Percentiles rank a stretch among this genome's conserved stretches.
phyloP scores from a whole-genome alignment of 2,113 vertebrate genomes.

The Ptilorrhoa leucosticta region DNA sequence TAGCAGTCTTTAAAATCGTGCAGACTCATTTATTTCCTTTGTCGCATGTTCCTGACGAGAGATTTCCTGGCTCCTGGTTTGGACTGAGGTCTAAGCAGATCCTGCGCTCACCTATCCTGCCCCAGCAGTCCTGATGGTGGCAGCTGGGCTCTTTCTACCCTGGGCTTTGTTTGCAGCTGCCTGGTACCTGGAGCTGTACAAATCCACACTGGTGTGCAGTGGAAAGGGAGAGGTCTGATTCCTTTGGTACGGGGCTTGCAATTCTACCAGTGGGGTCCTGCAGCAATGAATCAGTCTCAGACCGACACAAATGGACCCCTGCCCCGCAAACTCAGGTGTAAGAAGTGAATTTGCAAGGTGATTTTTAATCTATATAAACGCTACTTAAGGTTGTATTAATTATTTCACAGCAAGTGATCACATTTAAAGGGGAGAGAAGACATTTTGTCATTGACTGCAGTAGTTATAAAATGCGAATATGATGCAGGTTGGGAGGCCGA shows the following conservation, averaged over 20 bases:
- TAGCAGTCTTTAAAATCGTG: not conserved
- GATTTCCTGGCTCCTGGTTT: not conserved
- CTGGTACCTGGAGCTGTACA: not conserved
- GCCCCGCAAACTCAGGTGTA: not conserved
- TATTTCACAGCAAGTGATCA: not conserved
- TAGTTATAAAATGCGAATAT: not conserved
- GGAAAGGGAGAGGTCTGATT: not conserved
- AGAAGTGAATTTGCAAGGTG: not conserved
- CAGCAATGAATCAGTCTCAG: not conserved
- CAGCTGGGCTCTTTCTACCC: not conserved
- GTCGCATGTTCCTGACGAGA: accelerated
- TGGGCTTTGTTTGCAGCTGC: not conserved
- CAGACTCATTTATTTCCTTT: not conserved
- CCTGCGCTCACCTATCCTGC: not conserved
- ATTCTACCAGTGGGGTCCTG: not conserved
- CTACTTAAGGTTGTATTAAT: not conserved
- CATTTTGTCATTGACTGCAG: not conserved
- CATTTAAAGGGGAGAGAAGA: not conserved
- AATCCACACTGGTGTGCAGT: not conserved
- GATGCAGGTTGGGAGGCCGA: not conserved
- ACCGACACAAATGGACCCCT: not conserved
- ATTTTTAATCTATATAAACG: not conserved
- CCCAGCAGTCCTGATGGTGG: not conserved
- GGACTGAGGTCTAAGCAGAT: not conserved
- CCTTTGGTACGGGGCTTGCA: not conserved